These are phyloP conservation scores for Rachycentron canadum DNA, from an alignment of 2,797 vertebrate genomes.

Conservation along the genomic window DNA sequence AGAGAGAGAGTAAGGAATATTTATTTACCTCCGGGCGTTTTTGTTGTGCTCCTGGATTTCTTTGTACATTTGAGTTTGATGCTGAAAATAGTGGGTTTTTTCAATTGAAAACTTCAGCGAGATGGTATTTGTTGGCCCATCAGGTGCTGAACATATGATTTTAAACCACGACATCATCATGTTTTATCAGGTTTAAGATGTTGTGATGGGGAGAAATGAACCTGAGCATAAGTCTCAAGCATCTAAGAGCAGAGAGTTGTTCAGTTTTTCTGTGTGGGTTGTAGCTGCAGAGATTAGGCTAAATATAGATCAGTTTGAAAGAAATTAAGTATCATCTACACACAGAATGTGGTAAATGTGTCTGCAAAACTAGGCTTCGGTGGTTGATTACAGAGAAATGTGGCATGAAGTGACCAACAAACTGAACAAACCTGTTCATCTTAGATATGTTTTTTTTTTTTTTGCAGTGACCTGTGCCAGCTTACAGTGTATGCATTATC, in stretches of 20 bases:
- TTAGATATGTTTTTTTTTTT: neutral
- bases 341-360: neutral
- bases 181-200: neutral
- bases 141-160: neutral
- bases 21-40: slow-evolving; percentile 23
- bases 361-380: neutral
- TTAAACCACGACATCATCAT: neutral
- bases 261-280: neutral
- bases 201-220: neutral
- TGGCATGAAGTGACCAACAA: neutral
- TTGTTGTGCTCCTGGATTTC: slow-evolving; percentile 7
- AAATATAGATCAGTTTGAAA: too few relatives aligned
- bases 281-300: neutral
- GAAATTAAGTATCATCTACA: neutral
- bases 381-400: neutral
- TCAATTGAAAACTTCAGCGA: neutral
- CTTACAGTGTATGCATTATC: neutral
- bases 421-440: neutral
- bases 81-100: neutral
- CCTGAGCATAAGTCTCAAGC: neutral
- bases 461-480: too few relatives aligned
- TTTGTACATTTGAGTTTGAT: slow-evolving; percentile 18
- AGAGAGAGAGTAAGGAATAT: neutral
- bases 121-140: neutral
- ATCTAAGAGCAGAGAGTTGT: neutral